These are phyloP conservation scores for Elysia chlorotica DNA, from an alignment of 1,140 invertebrate genomes.

Conservation along the genomic window DNA sequence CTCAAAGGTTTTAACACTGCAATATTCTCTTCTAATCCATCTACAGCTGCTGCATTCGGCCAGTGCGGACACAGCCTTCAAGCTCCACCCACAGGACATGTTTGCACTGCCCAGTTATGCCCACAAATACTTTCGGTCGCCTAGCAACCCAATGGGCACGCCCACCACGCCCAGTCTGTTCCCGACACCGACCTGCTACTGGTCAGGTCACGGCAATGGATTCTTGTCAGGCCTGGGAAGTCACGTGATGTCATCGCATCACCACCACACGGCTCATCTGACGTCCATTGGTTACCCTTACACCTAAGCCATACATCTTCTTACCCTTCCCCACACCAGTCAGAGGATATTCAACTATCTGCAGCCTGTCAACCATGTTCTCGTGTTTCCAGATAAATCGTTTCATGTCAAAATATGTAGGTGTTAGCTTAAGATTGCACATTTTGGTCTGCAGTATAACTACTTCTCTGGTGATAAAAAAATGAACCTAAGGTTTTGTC, in stretches of 20 bases:
- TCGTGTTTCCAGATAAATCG: no score
- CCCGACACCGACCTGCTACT: conserved; percentile 12
- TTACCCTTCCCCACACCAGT: no score
- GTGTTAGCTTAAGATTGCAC: no score
- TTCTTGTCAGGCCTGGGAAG: conserved; percentile 14
- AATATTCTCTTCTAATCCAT: not conserved
- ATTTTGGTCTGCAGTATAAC: no score
- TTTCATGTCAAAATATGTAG: no score
- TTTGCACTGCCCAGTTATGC: conserved; percentile 7
- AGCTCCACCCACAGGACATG: conserved; percentile 21
- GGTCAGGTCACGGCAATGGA: conserved; percentile 16
- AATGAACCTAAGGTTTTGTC: no score
- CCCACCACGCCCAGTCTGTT: conserved; percentile 4
- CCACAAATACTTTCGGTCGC: conserved; percentile 17
- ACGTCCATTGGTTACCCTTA: conserved; percentile 15
- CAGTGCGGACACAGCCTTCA: conserved; percentile 15
- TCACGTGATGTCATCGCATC: conserved; percentile 15
- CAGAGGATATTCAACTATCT: no score
- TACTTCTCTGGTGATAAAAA: no score
- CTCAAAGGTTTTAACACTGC: no score
- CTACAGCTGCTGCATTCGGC: conserved; percentile 12
- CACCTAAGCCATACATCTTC: no score
- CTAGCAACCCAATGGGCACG: conserved; percentile 1
- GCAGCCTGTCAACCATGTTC: no score
- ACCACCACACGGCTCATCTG: conserved; percentile 17